Evolutionary conservation across 2,888 invertebrate species (phyloP).

Genomic region (Luffia ferchaultella): DNA sequence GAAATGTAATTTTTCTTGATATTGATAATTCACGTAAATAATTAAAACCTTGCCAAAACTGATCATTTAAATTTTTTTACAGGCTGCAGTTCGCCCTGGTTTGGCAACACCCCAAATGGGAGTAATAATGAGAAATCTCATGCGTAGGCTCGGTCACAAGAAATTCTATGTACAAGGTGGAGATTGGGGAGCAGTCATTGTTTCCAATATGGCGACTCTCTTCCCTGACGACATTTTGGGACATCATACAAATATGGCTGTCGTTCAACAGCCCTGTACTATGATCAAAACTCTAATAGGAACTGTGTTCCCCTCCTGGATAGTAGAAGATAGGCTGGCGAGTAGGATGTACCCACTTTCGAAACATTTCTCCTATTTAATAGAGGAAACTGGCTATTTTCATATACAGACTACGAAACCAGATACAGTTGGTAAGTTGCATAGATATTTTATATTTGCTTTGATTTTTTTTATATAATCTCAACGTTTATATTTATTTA

Average conservation of each 20-base stretch:
- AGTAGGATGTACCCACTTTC: slow-evolving; percentile 57
- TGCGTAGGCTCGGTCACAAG: slow-evolving; percentile 72
- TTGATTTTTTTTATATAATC: not conserved
- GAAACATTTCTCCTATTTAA: slow-evolving; percentile 19
- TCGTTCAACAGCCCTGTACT: slow-evolving; percentile 20
- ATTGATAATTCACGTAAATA: too few species aligned
- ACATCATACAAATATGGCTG: slow-evolving; percentile 32
- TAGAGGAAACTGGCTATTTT: slow-evolving; percentile 49
- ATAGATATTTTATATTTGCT: not conserved
- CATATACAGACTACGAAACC: slow-evolving; percentile 90
- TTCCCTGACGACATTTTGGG: slow-evolving; percentile 62
- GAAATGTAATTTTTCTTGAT: too few species aligned
- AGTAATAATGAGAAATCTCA: slow-evolving; percentile 70
- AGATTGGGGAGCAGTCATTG: slow-evolving; percentile 71
- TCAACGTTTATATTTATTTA: too few species aligned
- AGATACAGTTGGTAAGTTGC: slow-evolving; percentile 79
- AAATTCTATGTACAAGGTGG: slow-evolving; percentile 76
- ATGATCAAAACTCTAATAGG: slow-evolving; percentile 35
- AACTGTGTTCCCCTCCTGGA: slow-evolving; percentile 50
- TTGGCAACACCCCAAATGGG: slow-evolving; percentile 57
- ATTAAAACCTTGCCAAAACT: too few species aligned
- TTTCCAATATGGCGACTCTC: slow-evolving; percentile 52
- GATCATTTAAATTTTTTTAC: slow-evolving; percentile 7
- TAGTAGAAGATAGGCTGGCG: slow-evolving; percentile 52
- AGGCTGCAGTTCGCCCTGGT: slow-evolving; percentile 69